Evolutionary conservation across 2,113 vertebrate genomes (phyloP).

Genomic region (Atrichornis clamosus): DNA sequence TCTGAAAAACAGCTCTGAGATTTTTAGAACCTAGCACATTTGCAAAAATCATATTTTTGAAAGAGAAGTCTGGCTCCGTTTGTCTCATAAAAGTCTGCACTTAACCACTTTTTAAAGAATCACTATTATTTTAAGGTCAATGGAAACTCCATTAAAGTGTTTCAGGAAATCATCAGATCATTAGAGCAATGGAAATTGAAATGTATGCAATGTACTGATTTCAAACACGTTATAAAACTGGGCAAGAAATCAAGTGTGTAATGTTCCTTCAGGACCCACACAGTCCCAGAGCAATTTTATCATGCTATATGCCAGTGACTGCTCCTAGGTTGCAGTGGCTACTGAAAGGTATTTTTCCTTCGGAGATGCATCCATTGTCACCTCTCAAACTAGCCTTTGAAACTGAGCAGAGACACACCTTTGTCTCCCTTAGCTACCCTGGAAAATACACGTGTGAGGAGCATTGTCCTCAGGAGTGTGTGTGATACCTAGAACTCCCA

Average conservation of each 20-base stretch:
- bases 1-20: not conserved
- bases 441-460: not conserved
- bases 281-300: not conserved
- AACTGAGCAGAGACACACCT: not conserved
- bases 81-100: not conserved
- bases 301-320: not conserved
- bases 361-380: not conserved
- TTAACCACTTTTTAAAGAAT: not conserved
- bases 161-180: not conserved
- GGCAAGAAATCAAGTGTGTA: not conserved
- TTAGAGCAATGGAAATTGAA: constrained; percentile 42
- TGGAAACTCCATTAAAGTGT: constrained; percentile 6
- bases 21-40: not conserved
- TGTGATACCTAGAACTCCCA: not conserved
- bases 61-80: not conserved
- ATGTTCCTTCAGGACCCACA: not conserved
- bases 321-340: not conserved
- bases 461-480: not conserved
- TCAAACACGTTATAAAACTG: not conserved
- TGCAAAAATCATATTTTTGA: constrained; percentile 1
- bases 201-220: not conserved
- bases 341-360: not conserved
- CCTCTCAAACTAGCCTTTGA: not conserved
- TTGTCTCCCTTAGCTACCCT: not conserved
- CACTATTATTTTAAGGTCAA: not conserved